A percentile compares a stretch with the other conserved stretches of the same genome.
These are phyloP conservation scores for Zeugodacus cucurbitae DNA, from an alignment of 1,140 invertebrate genomes.

Conservation along the genomic window DNA sequence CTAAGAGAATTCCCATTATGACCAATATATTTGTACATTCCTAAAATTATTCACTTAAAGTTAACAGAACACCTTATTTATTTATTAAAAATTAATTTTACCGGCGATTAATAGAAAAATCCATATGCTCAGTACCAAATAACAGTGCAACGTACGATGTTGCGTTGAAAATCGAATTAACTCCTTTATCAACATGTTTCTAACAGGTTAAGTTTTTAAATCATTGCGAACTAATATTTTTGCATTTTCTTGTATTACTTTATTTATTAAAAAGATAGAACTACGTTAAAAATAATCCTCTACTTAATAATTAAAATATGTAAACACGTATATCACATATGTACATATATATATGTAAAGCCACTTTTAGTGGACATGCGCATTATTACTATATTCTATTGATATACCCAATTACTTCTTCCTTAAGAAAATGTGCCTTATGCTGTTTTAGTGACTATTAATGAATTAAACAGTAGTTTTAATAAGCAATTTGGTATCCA, in stretches of 20 bases:
- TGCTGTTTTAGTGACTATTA: too few relatives aligned
- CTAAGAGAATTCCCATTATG: conserved; percentile 45
- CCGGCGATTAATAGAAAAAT: conserved; percentile 80
- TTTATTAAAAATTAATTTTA: conserved; percentile 52
- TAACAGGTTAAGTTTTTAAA: background rate
- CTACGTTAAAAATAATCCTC: background rate
- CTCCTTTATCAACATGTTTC: conserved; percentile 67
- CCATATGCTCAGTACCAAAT: conserved; percentile 80
- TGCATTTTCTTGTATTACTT: background rate
- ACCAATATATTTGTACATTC: conserved; percentile 81
- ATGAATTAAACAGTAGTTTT: too few relatives aligned
- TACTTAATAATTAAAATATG: background rate
- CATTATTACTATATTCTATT: background rate
- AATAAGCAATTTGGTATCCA: too few relatives aligned
- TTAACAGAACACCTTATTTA: background rate
- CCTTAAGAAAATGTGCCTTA: too few relatives aligned
- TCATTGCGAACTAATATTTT: background rate
- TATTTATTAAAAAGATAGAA: background rate
- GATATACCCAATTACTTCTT: too few relatives aligned
- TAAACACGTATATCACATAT: too few relatives aligned
- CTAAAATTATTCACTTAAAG: conserved; percentile 59
- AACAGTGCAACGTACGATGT: conserved; percentile 80
- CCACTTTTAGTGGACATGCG: background rate
- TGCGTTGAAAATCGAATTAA: conserved; percentile 77
- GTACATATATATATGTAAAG: background rate